phyloP scores from a whole-genome alignment of 2,113 vertebrate species.

The Malurus melanocephalus region DNA sequence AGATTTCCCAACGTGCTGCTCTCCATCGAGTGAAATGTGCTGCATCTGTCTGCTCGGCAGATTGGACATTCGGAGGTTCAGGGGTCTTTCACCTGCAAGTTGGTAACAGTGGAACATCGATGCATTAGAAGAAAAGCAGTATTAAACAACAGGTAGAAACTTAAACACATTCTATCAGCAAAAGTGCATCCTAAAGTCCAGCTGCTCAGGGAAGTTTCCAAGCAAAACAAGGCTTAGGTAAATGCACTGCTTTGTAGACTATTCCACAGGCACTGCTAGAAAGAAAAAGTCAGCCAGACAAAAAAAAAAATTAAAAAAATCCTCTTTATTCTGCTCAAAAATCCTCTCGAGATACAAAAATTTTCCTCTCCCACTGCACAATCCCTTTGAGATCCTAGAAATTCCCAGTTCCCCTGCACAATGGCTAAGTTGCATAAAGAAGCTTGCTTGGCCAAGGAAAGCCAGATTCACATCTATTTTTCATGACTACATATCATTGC shows the following conservation, averaged over 20 bases:
- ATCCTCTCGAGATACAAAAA: background rate
- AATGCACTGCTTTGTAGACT: background rate
- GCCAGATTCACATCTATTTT: background rate
- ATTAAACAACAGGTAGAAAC: background rate
- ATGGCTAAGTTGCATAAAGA: background rate
- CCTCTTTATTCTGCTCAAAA: background rate
- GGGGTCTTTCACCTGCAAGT: slow-evolving; percentile 83
- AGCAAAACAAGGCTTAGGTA: background rate
- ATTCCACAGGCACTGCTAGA: background rate
- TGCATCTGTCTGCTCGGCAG: slow-evolving; percentile 75
- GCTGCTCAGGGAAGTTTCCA: background rate
- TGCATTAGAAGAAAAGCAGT: background rate
- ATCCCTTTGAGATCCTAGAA: background rate
- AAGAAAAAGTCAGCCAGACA: background rate
- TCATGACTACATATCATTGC: background rate
- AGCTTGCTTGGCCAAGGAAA: background rate
- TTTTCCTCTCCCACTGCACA: background rate
- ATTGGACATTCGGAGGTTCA: slow-evolving; percentile 85
- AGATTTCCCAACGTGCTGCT: slow-evolving; percentile 78
- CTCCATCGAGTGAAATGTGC: slow-evolving; percentile 75
- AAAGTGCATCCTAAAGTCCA: background rate
- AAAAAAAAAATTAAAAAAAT: background rate
- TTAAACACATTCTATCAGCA: background rate
- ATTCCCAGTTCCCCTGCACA: background rate
- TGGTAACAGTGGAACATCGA: background rate